Base-by-base conservation (phyloP, 1,140 invertebrate species). In the Musca vetustissima region DNA sequence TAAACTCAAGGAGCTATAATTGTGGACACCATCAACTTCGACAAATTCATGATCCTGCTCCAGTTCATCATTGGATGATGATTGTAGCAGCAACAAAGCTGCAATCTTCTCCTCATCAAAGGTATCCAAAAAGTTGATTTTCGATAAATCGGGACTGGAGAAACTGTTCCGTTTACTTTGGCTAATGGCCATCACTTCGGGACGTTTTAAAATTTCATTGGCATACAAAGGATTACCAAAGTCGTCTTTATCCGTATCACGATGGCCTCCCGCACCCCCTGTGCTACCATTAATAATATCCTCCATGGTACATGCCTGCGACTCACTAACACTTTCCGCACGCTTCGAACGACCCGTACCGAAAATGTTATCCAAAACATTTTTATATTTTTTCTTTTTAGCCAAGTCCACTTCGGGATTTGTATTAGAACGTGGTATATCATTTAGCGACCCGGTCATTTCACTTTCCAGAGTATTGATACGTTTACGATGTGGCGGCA, bases 301-400 rank as follows among this genome's bases (percentile, higher is more conserved):
- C 17, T 68, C 71, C 7, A 64, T 50, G 15, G 48, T 70, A 47
- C 69, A 67, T 14, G 66, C 55, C 11, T 74, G 73, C 15, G 52
- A 55, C 53, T 71, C 70, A 22, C 78, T 81, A 13, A 71, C 73
- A 50, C 79, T 80, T 36, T 69, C 77, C n/a, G 75, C 67, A 1
- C 77, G 73, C 28, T 81, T 81, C 19, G 76, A 74, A 2, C 76
- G 73, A 8, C 65, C 67, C 32, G n/a, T 19, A 19, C 67, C 69
- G 15, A 82, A 81, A 7, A 82, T 66, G n/a, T 72, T 81, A 14
- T 81, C 78, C 61, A 82, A 64, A 67, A 82, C 76, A 21, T 69
- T 75, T 53, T 76, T 79, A 61, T 79, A 80, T 52, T 81, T 82
- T 68, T 82, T 82, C 57, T 82, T 82, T 61, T 77, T 79, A 1